Evolutionary conservation across 2,888 invertebrate genomes (phyloP).

Genomic region (Halocaridina rubra): DNA sequence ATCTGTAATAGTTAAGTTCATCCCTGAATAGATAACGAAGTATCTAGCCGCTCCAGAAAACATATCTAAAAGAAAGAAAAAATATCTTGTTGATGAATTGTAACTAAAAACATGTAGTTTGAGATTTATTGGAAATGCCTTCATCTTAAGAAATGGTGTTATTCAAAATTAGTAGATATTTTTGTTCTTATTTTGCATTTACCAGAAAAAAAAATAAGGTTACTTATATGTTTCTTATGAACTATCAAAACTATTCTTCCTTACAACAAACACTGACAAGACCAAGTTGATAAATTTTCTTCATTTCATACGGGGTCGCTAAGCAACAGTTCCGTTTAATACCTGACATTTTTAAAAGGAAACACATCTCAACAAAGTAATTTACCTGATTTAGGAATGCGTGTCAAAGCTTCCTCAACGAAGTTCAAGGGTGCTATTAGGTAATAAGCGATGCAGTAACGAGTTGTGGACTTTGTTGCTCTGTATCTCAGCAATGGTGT

Average conservation of each 20-base stretch:
- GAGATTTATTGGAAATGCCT: not conserved
- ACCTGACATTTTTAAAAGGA: too few relatives aligned
- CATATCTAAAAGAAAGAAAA: not conserved
- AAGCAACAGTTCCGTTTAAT: too few relatives aligned
- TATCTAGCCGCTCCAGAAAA: slow-evolving; percentile 7
- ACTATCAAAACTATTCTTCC: not conserved
- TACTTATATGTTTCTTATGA: not conserved
- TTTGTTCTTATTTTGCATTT: not conserved
- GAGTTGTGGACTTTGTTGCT: not conserved
- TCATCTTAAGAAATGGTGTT: not conserved
- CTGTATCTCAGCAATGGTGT: not conserved
- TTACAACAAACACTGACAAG: not conserved
- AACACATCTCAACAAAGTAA: too few relatives aligned
- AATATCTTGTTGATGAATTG: not conserved
- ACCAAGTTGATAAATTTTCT: not conserved
- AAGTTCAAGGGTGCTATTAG: not conserved
- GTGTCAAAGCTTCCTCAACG: not conserved
- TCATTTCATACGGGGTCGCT: not conserved
- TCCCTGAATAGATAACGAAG: not conserved
- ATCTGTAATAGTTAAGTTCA: not conserved
- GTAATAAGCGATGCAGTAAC: not conserved
- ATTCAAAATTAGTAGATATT: not conserved
- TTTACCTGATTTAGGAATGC: not conserved
- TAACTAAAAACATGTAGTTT: not conserved
- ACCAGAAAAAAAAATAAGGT: not conserved